Base-by-base conservation (phyloP, 2,888 invertebrate genomes). In the Campoplex capitator region DNA sequence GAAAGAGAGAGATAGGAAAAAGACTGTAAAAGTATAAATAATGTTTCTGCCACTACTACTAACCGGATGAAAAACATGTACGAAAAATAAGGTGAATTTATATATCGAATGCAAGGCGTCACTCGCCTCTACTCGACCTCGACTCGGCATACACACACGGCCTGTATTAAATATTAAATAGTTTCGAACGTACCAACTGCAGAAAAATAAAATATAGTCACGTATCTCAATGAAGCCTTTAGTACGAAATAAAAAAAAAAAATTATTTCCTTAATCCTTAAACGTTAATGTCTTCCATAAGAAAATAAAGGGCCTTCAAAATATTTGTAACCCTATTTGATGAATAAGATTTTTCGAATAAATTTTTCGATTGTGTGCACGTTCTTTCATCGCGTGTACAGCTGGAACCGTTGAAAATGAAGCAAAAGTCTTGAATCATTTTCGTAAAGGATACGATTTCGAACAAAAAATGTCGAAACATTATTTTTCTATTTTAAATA, bases 121-220 rank as follows among this genome's bases (percentile, higher is more conserved):
- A 48, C 45, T 51, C 54, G 56, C 28, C 45, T 32, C 76, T 51
- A 81, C 8, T 45, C 70, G 70, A 67, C 82, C 82, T 87, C 74
- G 78, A 48, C 71, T 71, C 70, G 58, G 70, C 56, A 71, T 51
- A 62, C 62, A 51, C 23, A 65, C 65, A 65, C 84, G 84, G 81
- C 77, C 86, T 45, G 84, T 77, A 86, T 86, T 48, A 87, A 87
- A 84, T 82, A 87, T 87, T 87, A 32, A 87, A n/a, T 74, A 78
- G 84, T 65, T 87, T 86, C 86, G 86, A 86, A 80, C 86, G 76
- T 23, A 77, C 38, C 54, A 73, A 51, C 51, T 51, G 65, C 65
- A 9, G 35, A 35, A 67, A 32, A 62, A 45, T 45, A 70, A 75
- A 58, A 79, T 42, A 23, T 35, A 68, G 70, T 81, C 74, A 75